Base-by-base conservation (phyloP, 2,113 vertebrate species). In the Arizona elegans region DNA sequence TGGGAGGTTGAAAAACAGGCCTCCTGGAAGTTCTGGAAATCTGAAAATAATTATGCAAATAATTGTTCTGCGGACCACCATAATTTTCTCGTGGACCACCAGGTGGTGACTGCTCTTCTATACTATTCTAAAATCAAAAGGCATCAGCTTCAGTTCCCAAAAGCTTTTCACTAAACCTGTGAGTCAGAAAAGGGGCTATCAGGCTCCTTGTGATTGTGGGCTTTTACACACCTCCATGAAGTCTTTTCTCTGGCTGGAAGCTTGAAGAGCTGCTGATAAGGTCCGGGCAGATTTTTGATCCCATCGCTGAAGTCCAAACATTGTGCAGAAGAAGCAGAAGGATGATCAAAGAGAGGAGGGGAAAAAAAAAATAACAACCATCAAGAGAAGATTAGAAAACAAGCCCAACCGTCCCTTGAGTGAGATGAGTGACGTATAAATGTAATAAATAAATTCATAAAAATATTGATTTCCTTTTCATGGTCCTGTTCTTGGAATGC, bases 161-260 rank as follows among this genome's bases (percentile, higher is more conserved):
- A 81, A 19, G 2, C 33, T 38, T 81, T 38, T 38, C n/a, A 38
- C 15, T 3, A 81, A 81, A 81, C 17, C 1, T 1, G 2, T 21
- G 70, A 19, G 70, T 38, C 33, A 81, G 33, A 81, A 81, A 81
- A 38, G 33, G 70, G 15, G 33, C 2, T 8, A 38, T 13, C 15
- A 38, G 7, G 6, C 15, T 81, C 15, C n/a, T n/a, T 70, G 65
- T 38, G 70, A 81, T 38, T 81, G 15, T 8, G 5, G 8, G 19
- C 26, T 11, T 52, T 43, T 95, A 94, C 97, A 96, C 95, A 99
- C 99, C 98, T 99, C 99, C 99, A 99, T 99, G 94, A 99, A 99
- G 97, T 99, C 99, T 95, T 99, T 99, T 94, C 99, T 99, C 97
- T 99, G 99, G 96, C 96, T 99, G 90, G 99, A 99, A 4, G 98